Base-by-base conservation (phyloP, 2,888 invertebrate genomes). In the Scaptodrosophila latifasciaeformis region DNA sequence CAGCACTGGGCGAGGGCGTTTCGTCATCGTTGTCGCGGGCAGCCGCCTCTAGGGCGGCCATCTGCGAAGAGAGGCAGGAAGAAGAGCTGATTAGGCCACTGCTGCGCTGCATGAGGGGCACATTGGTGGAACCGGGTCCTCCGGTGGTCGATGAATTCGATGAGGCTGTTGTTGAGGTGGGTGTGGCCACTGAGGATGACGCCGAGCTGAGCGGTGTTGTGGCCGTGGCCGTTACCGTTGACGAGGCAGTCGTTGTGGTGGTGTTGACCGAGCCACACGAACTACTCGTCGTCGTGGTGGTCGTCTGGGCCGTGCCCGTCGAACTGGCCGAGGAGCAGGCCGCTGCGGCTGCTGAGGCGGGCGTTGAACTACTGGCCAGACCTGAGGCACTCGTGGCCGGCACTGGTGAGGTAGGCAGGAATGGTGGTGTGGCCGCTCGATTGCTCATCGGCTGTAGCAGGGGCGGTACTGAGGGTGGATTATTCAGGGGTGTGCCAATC, bases 31-130 rank as follows among this genome's bases (percentile, higher is more conserved):
- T 89, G 66, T 91, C 91, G 21, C 91, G 88, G 0, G 91, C 89
- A 2, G 92, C 91, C 3, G 92, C 92, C 67, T 90, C 90, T 48
- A 92, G 89, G 2, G 92, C 92, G 10, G 92, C 91, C 90, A 92
- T 91, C 83, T 92, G 92, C 7, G 92, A 91, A 15, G 92, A 91
- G 82, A 91, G 88, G 53, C 86, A 86, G 37, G 85, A 86, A 13
- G 89, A 88, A n/a, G 88, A 86, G 44, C 67, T 78, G 43, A 77
- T 77, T 57, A 77, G 58, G 1, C 70, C 78, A 15, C 17, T 54
- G 43, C 34, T 34, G 13, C 57, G 46, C 1, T 49, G 42, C 58
- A 71, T 57, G 7, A 77, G 46, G 3, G 59, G 43, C 19, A 67
- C 13, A 2, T 63, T 59, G 44, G 44, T 70, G 49, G 67, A 66